Conservation (phyloP, 2,113 vertebrate species). For the Cyprinodon tularosa region DNA sequence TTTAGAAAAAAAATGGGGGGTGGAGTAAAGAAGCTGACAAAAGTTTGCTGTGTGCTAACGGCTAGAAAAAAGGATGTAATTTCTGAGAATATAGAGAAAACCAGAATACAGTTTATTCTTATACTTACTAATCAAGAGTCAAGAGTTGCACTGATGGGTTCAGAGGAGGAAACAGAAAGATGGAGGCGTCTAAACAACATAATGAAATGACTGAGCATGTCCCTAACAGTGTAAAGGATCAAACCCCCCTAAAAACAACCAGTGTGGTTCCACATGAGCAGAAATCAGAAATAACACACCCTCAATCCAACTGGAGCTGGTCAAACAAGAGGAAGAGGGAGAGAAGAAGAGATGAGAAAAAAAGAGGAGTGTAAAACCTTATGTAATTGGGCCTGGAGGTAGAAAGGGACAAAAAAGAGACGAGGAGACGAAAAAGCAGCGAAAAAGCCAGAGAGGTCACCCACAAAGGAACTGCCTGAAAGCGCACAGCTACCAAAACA, state of each 20-base stretch:
- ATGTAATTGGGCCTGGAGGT: slow-evolving; percentile 37
- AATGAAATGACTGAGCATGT: background rate
- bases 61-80: background rate
- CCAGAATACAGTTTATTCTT: background rate
- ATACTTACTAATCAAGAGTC: background rate
- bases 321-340: slow-evolving; percentile 26
- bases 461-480: background rate
- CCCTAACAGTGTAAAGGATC: background rate
- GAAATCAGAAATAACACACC: slow-evolving; percentile 18
- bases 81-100: background rate
- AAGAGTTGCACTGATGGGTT: background rate
- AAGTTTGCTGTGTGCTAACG: background rate
- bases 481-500: background rate
- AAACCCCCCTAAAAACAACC: background rate
- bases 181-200: background rate
- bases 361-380: slow-evolving; percentile 40
- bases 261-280: background rate
- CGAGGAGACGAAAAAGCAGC: background rate
- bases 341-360: slow-evolving; percentile 5
- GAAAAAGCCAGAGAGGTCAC: slow-evolving; percentile 1
- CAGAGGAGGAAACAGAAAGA: background rate
- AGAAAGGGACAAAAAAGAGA: slow-evolving; percentile 10
- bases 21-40: background rate
- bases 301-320: slow-evolving; percentile 34
- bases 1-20: slow-evolving; percentile 7